These are phyloP conservation scores for Poecilus cupreus DNA, from an alignment of 2,888 invertebrate species.

Conservation along the genomic window DNA sequence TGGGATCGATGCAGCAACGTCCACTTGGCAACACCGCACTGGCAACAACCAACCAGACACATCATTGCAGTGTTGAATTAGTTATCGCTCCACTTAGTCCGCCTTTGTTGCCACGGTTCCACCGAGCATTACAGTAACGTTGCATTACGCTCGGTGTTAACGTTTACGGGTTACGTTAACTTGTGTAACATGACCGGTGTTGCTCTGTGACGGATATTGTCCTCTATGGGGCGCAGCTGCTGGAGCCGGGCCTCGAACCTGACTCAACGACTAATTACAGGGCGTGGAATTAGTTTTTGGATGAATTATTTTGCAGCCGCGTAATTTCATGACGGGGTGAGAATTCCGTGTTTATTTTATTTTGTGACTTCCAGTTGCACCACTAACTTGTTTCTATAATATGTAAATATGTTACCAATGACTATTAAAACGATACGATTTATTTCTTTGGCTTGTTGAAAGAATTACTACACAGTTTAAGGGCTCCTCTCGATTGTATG, in stretches of 20 bases:
- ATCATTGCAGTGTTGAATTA: constrained; percentile 52
- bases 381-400: no score
- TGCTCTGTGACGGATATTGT: constrained; percentile 16
- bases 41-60: neutral
- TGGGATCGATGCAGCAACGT: neutral
- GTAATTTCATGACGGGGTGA: constrained; percentile 7
- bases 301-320: constrained; percentile 14
- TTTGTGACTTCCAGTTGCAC: no score
- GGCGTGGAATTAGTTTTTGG: constrained; percentile 20
- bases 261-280: constrained; percentile 4
- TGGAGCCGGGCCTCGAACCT: neutral
- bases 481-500: no score
- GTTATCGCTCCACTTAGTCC: constrained; percentile 49
- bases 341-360: neutral
- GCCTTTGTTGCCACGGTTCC: constrained; percentile 37
- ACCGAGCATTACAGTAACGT: neutral
- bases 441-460: no score
- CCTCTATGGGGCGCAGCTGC: neutral
- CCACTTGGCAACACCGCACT: neutral
- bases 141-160: neutral
- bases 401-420: no score
- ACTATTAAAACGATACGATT: no score
- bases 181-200: neutral
- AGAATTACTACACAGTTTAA: no score
- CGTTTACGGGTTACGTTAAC: neutral